Conservation (phyloP, 2,888 invertebrate species). For the Adelphocoris suturalis region DNA sequence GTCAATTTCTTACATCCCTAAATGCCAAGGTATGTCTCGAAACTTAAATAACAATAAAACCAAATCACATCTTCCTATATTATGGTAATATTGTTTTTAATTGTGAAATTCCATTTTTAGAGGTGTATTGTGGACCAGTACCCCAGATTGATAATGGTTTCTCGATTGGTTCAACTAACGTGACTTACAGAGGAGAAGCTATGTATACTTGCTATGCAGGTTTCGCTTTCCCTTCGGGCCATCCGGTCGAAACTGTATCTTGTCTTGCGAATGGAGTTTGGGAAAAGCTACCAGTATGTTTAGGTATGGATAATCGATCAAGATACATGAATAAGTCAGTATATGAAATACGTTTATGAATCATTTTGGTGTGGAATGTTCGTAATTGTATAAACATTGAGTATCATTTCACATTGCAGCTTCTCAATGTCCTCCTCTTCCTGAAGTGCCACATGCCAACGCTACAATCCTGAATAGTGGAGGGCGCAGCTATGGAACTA, state of each 20-base stretch:
- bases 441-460: conserved; percentile 93
- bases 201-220: conserved; percentile 98
- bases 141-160: conserved; percentile 99
- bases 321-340: no score
- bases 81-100: not conserved
- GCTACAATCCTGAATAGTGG: conserved; percentile 92
- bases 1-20: conserved; percentile 94
- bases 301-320: conserved; percentile 83
- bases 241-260: conserved; percentile 92
- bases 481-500: conserved; percentile 95
- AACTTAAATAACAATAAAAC: no score
- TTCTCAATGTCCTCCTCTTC: conserved; percentile 92
- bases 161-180: conserved; percentile 96
- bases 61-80: not conserved
- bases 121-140: conserved; percentile 97
- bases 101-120: conserved; percentile 79
- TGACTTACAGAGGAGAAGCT: conserved; percentile 94
- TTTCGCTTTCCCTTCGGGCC: conserved; percentile 93
- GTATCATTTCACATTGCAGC: conserved; percentile 80
- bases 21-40: conserved; percentile 87
- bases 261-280: conserved; percentile 94
- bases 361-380: no score
- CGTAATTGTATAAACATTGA: no score
- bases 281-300: conserved; percentile 94
- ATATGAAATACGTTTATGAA: no score